phyloP scores from a whole-genome alignment of 2,888 invertebrate genomes.

The Lymantria dispar region DNA sequence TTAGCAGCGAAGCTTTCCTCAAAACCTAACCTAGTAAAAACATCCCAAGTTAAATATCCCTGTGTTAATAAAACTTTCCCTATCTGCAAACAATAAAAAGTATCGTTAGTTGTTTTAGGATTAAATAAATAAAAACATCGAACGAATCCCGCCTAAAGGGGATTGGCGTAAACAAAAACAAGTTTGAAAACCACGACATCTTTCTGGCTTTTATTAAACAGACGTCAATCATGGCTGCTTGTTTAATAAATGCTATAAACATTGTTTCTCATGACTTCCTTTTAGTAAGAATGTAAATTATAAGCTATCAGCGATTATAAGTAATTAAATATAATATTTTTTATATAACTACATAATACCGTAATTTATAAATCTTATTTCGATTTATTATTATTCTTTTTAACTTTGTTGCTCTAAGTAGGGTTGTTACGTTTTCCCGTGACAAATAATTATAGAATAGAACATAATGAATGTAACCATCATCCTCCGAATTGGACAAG shows the following conservation, averaged over 20 bases:
- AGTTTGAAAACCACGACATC: slow-evolving; percentile 34
- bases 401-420: too few species aligned
- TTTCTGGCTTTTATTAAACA: slow-evolving; percentile 55
- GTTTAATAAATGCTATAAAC: slow-evolving; percentile 66
- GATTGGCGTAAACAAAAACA: slow-evolving; percentile 40
- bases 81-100: slow-evolving; percentile 16
- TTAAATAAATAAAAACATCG: slow-evolving; percentile 31
- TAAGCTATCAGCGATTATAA: slow-evolving; percentile 28
- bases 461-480: too few species aligned
- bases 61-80: slow-evolving; percentile 6
- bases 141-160: slow-evolving; percentile 13
- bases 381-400: too few species aligned
- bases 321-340: too few species aligned
- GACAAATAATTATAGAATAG: too few species aligned
- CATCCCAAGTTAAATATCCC: background rate
- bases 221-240: slow-evolving; percentile 63
- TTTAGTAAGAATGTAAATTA: slow-evolving; percentile 3
- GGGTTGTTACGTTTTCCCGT: too few species aligned
- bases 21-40: too few species aligned
- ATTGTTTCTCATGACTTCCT: slow-evolving; percentile 52
- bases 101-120: slow-evolving; percentile 24
- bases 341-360: too few species aligned
- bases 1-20: too few species aligned
- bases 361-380: too few species aligned
- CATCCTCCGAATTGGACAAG: too few species aligned